These are phyloP conservation scores for Arctia plantaginis DNA, from an alignment of 2,888 invertebrate species.

Conservation along the genomic window DNA sequence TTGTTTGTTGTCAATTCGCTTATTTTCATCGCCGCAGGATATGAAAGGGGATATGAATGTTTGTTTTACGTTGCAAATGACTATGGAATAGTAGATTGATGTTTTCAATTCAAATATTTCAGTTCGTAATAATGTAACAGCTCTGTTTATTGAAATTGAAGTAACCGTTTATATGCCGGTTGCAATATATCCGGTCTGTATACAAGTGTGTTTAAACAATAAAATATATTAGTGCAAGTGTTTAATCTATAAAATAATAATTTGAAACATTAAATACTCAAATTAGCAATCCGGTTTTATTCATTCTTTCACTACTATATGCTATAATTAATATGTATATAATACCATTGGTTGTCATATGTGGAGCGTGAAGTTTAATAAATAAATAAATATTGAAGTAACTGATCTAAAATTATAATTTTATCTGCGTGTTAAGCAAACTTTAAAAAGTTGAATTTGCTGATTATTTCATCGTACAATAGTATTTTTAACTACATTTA, in stretches of 20 bases:
- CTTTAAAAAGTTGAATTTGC: background rate
- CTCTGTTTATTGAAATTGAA: conserved; percentile 6
- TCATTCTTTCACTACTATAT: background rate
- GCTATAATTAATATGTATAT: background rate
- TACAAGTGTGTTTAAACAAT: background rate
- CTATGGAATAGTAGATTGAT: conserved; percentile 2
- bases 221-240: background rate
- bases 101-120: conserved; percentile 7
- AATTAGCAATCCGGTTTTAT: background rate
- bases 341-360: background rate
- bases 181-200: background rate
- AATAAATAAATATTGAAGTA: background rate
- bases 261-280: background rate
- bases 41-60: conserved; percentile 27
- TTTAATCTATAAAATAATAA: background rate
- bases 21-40: conserved; percentile 27
- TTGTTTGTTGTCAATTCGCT: conserved; percentile 34
- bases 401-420: background rate
- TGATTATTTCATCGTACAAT: background rate
- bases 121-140: background rate
- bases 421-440: background rate
- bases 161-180: background rate
- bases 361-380: background rate
- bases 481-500: background rate
- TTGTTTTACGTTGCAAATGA: conserved; percentile 21